phyloP scores from a whole-genome alignment of 2,888 invertebrate species.

The Geophilus truncorum region DNA sequence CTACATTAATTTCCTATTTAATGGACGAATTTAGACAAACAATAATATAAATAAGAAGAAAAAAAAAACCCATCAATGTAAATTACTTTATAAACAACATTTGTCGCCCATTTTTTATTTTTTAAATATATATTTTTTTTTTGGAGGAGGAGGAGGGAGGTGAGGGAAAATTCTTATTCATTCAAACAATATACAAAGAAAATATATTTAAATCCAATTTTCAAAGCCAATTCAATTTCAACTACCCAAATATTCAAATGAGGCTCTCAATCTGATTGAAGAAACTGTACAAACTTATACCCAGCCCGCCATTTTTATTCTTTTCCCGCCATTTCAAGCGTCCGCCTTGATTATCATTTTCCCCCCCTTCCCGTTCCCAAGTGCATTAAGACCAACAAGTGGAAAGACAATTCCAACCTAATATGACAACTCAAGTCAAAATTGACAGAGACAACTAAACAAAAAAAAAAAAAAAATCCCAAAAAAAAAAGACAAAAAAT shows the following conservation, averaged over 20 bases:
- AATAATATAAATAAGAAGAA: neutral
- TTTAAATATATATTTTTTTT: neutral
- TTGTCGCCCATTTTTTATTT: neutral
- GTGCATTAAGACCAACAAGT: neutral
- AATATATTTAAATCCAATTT: neutral
- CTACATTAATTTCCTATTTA: neutral
- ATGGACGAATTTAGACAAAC: neutral
- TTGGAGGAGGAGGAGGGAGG: no score
- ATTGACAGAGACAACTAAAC: neutral
- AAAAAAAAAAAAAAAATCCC: neutral
- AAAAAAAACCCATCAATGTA: neutral
- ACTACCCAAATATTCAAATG: neutral
- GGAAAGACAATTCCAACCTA: neutral
- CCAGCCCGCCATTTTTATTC: neutral
- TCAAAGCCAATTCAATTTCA: neutral
- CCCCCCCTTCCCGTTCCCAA: neutral
- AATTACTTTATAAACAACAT: neutral
- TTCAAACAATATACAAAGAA: neutral
- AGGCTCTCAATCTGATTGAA: neutral
- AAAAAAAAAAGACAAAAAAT: neutral
- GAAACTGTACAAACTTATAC: neutral
- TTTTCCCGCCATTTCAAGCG: neutral
- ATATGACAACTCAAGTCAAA: neutral
- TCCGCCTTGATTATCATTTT: neutral
- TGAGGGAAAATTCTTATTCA: neutral